Conservation (phyloP, 2,113 vertebrate species). For the Nothocercus nigrocapillus region DNA sequence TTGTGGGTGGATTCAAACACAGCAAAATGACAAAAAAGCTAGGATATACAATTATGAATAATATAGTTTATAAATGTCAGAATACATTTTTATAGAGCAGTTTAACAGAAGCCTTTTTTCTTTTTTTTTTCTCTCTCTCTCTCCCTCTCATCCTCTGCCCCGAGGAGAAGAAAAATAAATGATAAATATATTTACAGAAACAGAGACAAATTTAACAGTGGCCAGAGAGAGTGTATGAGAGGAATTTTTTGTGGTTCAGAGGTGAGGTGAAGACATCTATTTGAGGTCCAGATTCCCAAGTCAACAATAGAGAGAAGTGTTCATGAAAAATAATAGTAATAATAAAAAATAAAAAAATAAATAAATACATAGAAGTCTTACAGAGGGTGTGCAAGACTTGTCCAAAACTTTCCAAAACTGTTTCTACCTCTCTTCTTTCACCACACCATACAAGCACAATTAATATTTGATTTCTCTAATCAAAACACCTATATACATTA, state of each 20-base stretch:
- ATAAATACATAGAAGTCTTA: not conserved
- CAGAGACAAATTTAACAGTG: not conserved
- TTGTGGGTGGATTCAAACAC: not conserved
- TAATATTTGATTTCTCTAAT: not conserved
- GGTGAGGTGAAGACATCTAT: not conserved
- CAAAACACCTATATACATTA: not conserved
- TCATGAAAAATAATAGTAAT: not conserved
- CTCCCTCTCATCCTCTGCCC: not conserved
- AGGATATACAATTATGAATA: not conserved
- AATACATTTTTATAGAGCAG: not conserved
- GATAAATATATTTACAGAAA: not conserved
- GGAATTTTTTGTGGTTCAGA: not conserved
- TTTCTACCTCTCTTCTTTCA: not conserved
- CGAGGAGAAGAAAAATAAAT: not conserved
- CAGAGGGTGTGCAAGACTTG: not conserved
- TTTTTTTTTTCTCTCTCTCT: not conserved
- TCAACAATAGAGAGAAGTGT: rapidly evolving
- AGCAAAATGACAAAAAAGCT: not conserved
- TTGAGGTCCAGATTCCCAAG: not conserved
- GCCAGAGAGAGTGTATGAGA: not conserved
- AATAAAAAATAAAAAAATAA: no score
- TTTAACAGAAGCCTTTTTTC: not conserved
- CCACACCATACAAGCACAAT: not conserved
- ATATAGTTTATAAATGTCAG: not conserved
- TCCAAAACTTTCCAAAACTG: not conserved